phyloP scores from a whole-genome alignment of 2,888 invertebrate species.

The Papilio demoleus region DNA sequence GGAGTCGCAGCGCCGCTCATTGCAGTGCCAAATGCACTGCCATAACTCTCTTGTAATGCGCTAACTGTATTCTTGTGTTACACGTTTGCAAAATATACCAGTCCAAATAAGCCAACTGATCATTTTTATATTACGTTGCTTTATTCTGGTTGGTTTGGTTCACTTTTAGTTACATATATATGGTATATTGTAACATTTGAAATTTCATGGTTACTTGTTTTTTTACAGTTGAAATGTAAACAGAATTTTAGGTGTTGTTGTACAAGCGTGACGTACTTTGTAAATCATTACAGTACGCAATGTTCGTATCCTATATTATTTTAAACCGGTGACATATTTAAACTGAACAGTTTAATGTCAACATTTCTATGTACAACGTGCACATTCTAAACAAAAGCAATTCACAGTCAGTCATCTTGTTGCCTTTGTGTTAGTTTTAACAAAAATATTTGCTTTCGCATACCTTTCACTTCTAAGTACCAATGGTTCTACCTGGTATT shows the following conservation, averaged over 20 bases:
- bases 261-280: neutral
- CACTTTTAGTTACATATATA: neutral
- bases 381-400: constrained; percentile 3
- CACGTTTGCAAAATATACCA: constrained; percentile 49
- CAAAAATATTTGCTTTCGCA: constrained; percentile 6
- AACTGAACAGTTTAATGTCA: neutral
- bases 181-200: too few species aligned
- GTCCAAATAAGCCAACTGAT: constrained; percentile 23
- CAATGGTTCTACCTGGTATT: neutral
- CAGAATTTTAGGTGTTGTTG: neutral
- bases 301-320: neutral
- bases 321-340: neutral
- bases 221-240: too few species aligned
- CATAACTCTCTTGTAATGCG: constrained; percentile 63
- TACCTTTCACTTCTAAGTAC: constrained; percentile 10
- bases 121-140: neutral
- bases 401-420: constrained; percentile 1
- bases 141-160: too few species aligned
- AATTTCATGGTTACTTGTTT: neutral
- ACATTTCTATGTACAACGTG: neutral
- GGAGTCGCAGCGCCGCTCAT: constrained; percentile 52
- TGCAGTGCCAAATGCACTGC: constrained; percentile 65
- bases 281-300: neutral
- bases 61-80: constrained; percentile 51
- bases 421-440: constrained; percentile 4